phyloP scores from a whole-genome alignment of 1,140 invertebrate genomes.

The Ephestia elutella region DNA sequence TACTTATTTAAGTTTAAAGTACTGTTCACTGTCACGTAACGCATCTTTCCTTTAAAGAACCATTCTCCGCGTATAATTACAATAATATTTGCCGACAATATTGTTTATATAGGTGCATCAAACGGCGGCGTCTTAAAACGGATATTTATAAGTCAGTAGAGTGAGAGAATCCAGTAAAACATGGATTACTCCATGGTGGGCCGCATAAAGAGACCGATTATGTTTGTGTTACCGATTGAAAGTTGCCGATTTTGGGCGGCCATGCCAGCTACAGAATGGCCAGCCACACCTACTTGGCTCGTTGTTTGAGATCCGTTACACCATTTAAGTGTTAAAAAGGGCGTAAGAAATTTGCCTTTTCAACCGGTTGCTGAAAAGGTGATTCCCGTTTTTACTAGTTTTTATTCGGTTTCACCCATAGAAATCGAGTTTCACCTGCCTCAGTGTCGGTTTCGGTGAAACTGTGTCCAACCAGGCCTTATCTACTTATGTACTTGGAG shows the following conservation, averaged over 20 bases:
- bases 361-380: not conserved
- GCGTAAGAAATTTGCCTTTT: not conserved
- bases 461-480: too few species aligned
- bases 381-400: too few species aligned
- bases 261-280: not conserved
- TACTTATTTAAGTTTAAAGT: not conserved
- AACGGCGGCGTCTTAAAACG: not conserved
- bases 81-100: not conserved
- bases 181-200: not conserved
- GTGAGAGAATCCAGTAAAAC: constrained; percentile 3
- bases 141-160: not conserved
- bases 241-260: not conserved
- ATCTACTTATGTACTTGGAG: too few species aligned
- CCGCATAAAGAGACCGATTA: not conserved
- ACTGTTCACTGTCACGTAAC: not conserved
- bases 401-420: too few species aligned
- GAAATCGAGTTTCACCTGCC: too few species aligned
- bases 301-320: not conserved
- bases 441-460: too few species aligned
- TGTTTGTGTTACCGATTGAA: not conserved
- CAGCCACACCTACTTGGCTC: not conserved
- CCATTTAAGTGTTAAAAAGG: not conserved
- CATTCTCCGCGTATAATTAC: not conserved
- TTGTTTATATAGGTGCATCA: constrained; percentile 1
- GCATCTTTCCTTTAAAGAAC: not conserved